Conservation (phyloP, 92 coral and sea anemone species). For the Palythoa caribaeorum region DNA sequence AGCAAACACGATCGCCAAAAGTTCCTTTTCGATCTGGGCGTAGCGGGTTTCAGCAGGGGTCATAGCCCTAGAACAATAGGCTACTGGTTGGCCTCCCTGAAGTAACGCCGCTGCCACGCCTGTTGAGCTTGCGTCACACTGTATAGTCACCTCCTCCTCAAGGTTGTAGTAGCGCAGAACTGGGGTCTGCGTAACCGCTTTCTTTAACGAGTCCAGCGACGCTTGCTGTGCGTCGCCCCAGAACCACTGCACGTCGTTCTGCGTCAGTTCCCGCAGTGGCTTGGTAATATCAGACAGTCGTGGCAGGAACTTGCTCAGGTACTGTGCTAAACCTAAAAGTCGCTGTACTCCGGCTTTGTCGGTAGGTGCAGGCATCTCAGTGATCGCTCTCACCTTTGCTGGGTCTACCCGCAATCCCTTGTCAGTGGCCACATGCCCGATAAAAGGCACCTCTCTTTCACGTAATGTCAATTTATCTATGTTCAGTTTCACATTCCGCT, state of each 20-base stretch:
- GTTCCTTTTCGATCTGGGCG: slow-evolving; percentile 60
- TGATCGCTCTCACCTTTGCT: background rate
- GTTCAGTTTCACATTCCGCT: background rate
- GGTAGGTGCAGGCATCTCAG: too few relatives aligned
- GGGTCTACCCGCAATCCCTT: background rate
- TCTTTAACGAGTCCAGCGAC: slow-evolving; percentile 33
- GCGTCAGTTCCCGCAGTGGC: slow-evolving; percentile 64
- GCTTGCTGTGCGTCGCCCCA: slow-evolving; percentile 59
- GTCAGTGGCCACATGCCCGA: slow-evolving; percentile 2
- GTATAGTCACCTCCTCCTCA: slow-evolving; percentile 62
- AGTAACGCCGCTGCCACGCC: slow-evolving; percentile 41
- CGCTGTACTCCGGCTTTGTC: too few relatives aligned
- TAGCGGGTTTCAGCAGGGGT: slow-evolving; percentile 63
- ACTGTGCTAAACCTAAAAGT: slow-evolving; percentile 64
- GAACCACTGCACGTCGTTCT: slow-evolving; percentile 46
- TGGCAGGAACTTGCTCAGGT: slow-evolving; percentile 67
- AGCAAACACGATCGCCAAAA: slow-evolving; percentile 60
- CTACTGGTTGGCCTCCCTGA: slow-evolving; percentile 70
- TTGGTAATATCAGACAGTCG: slow-evolving; percentile 63
- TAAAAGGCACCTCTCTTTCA: background rate
- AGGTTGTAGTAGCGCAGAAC: slow-evolving; percentile 57
- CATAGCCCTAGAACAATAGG: slow-evolving; percentile 64
- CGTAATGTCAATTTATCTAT: background rate
- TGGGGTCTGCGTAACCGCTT: slow-evolving; percentile 54
- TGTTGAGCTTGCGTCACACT: slow-evolving; percentile 44